Evolutionary conservation across 64 coral and sea anemone genomes (phyloP).

Genomic region (Cladopsammia gracilis): DNA sequence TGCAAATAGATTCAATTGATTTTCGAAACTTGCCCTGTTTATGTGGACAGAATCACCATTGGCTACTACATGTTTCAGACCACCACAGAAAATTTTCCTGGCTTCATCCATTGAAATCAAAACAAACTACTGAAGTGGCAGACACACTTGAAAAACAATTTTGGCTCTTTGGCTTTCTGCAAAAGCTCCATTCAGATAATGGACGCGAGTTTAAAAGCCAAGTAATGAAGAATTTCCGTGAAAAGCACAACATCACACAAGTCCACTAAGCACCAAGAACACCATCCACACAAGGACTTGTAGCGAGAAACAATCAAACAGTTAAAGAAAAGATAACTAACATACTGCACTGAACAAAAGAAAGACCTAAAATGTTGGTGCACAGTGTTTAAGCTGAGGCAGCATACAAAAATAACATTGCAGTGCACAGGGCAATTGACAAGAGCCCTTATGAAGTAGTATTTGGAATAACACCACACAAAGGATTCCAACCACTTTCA

Average conservation of each 20-base stretch:
- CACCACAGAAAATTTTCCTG: neutral
- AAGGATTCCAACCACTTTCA: no score
- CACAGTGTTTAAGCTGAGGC: neutral
- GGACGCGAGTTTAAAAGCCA: no score
- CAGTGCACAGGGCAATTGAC: no score
- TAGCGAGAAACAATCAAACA: neutral
- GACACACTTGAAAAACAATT: neutral
- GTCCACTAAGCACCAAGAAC: neutral
- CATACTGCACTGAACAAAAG: neutral
- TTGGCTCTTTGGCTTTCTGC: neutral
- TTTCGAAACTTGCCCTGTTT: neutral
- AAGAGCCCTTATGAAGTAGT: no score
- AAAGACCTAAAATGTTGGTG: neutral
- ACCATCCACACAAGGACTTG: neutral
- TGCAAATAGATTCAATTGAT: neutral
- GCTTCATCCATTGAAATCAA: neutral
- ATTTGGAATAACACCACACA: no score
- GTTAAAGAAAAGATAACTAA: slow-evolving; percentile 12
- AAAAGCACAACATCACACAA: neutral
- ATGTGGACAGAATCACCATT: neutral
- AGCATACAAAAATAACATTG: no score
- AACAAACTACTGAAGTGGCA: no score
- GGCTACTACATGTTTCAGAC: neutral
- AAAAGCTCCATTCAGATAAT: neutral
- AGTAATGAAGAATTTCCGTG: no score